Percentiles rank a stretch among this genome's conserved stretches.
phyloP scores from a whole-genome alignment of 2,888 invertebrate species.

The Epistrophella euchroma region DNA sequence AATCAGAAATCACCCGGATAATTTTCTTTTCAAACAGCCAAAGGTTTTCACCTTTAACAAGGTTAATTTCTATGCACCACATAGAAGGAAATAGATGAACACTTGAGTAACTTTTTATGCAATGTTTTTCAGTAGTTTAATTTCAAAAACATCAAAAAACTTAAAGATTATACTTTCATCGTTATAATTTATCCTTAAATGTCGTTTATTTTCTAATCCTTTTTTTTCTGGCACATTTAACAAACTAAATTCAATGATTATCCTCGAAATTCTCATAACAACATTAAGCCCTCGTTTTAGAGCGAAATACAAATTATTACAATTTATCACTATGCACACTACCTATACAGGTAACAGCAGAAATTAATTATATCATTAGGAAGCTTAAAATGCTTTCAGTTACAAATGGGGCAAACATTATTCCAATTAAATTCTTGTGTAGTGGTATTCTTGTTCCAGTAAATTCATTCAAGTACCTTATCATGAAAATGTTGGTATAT shows the following conservation, averaged over 20 bases:
- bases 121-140: too few relatives aligned
- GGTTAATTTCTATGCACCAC: too few relatives aligned
- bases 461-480: neutral
- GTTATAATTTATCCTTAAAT: neutral
- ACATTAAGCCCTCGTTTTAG: neutral
- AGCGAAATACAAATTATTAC: neutral
- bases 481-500: neutral
- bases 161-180: neutral
- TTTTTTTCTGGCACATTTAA: neutral
- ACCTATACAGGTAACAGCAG: neutral
- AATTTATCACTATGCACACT: neutral
- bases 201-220: neutral
- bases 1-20: too few relatives aligned
- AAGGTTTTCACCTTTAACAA: too few relatives aligned
- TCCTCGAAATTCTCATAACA: neutral
- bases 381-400: constrained; percentile 11
- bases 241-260: neutral
- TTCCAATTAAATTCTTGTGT: neutral
- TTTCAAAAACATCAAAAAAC: neutral
- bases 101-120: too few relatives aligned
- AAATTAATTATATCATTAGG: constrained; percentile 22
- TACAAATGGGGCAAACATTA: neutral
- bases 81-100: too few relatives aligned
- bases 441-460: neutral
- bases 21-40: too few relatives aligned